These are phyloP conservation scores for Sussaba pulchella DNA, from an alignment of 2,888 invertebrate genomes.

Conservation along the genomic window DNA sequence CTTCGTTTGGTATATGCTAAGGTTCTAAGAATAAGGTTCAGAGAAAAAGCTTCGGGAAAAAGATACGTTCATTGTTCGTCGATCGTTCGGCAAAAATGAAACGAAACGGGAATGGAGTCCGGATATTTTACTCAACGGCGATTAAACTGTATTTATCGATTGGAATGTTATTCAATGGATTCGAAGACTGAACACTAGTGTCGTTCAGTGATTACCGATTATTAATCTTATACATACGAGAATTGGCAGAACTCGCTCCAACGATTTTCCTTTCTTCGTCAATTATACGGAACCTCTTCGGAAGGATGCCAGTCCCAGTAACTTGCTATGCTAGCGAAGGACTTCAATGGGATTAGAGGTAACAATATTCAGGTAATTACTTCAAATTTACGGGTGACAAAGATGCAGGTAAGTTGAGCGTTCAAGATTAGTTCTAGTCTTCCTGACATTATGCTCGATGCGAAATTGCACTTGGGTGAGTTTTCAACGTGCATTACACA, in stretches of 20 bases:
- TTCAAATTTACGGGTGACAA: no score
- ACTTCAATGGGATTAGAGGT: slow-evolving; percentile 10
- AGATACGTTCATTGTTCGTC: slow-evolving; percentile 3
- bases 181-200: not conserved
- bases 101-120: not conserved
- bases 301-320: slow-evolving; percentile 65
- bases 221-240: no score
- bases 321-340: slow-evolving; percentile 52
- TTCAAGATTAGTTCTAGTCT: no score
- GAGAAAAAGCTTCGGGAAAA: not conserved
- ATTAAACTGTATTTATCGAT: not conserved
- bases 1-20: not conserved
- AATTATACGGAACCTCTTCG: slow-evolving; percentile 70
- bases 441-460: no score
- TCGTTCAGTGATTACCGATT: not conserved
- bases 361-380: not conserved
- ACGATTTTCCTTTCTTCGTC: slow-evolving; percentile 57
- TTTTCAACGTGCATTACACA: no score
- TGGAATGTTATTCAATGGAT: not conserved
- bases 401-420: no score
- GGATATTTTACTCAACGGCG: not conserved
- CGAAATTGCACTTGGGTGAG: no score
- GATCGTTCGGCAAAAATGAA: not conserved
- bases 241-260: not conserved
- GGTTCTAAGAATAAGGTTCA: slow-evolving; percentile 12